A percentile compares a stretch with the other conserved stretches of the same genome.
Evolutionary conservation across 30 jellyfish, hydroid and myxozoan genomes (phyloP).

Genomic region (Aurelia sp.): DNA sequence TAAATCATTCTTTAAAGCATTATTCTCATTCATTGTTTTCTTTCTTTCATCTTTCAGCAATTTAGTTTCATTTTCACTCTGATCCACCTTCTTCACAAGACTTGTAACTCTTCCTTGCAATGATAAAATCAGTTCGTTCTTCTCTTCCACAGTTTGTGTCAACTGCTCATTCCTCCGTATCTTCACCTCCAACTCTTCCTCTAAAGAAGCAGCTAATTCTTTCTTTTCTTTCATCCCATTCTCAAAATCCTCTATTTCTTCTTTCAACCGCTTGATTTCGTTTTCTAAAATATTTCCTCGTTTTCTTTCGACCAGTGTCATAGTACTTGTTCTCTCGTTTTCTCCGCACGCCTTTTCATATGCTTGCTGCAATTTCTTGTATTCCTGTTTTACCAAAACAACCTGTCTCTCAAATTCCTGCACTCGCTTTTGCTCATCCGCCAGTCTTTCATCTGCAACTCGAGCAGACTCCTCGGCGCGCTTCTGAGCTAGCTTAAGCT

Average conservation of each 20-base stretch:
- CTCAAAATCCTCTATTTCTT: conserved; percentile 40
- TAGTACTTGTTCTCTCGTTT: conserved; percentile 24
- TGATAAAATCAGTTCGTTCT: conserved; percentile 52
- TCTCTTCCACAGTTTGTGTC: conserved; percentile 41
- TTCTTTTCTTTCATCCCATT: conserved; percentile 32
- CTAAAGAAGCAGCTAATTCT: conserved; percentile 21
- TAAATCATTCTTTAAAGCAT: conserved; percentile 31
- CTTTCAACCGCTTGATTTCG: conserved; percentile 43
- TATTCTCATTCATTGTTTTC: background rate
- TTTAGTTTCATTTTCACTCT: conserved; percentile 23
- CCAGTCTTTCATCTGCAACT: conserved; percentile 6
- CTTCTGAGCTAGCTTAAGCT: conserved; percentile 25
- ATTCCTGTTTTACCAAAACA: conserved; percentile 42
- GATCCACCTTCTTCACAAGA: conserved; percentile 40
- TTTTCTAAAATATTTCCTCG: conserved; percentile 33
- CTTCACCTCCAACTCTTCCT: conserved; percentile 56
- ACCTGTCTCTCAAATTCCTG: conserved; percentile 24
- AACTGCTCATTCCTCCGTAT: conserved; percentile 38
- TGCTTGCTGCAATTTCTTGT: conserved; percentile 35
- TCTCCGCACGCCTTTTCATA: conserved; percentile 20
- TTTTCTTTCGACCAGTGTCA: conserved; percentile 27
- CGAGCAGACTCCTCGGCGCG: conserved; percentile 44
- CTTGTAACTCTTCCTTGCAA: conserved; percentile 51
- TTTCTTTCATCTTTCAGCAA: conserved; percentile 35
- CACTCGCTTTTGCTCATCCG: conserved; percentile 15